phyloP scores from a whole-genome alignment of 1,140 invertebrate genomes.

The Drosophila ambigua region DNA sequence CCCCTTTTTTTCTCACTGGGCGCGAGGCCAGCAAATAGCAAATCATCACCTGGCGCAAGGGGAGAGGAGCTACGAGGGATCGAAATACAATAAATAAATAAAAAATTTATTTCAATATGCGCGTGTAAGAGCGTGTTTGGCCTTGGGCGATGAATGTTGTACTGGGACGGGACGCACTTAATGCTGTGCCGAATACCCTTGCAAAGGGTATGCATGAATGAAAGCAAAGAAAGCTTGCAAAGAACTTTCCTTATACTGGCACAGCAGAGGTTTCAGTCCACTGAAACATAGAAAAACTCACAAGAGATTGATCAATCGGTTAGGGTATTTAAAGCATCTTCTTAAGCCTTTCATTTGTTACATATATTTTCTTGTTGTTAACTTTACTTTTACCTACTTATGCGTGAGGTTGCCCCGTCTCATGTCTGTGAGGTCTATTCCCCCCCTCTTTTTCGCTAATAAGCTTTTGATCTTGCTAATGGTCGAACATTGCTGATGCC shows the following conservation, averaged over 20 bases:
- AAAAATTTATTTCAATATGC: constrained; percentile 52
- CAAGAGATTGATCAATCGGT: too few species aligned
- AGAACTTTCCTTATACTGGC: constrained; percentile 8
- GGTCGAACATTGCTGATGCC: constrained; percentile 44
- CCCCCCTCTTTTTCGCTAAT: constrained; percentile 37
- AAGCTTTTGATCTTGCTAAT: constrained; percentile 58
- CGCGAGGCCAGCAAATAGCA: constrained; percentile 53
- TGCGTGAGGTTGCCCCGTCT: constrained; percentile 33
- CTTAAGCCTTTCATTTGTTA: constrained; percentile 6
- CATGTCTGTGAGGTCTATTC: constrained; percentile 12
- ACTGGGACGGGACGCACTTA: constrained; percentile 59
- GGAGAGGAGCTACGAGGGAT: constrained; percentile 9
- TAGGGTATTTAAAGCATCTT: not conserved
- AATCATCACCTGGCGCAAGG: constrained; percentile 65
- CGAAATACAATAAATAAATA: constrained; percentile 27
- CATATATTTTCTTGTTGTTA: constrained; percentile 17
- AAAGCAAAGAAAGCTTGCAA: too few species aligned
- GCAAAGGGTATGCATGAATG: too few species aligned
- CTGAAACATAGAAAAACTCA: too few species aligned
- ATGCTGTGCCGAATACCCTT: not conserved
- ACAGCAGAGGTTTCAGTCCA: too few species aligned
- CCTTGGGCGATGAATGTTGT: constrained; percentile 51
- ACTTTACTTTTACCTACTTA: constrained; percentile 42
- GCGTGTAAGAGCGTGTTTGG: constrained; percentile 48
- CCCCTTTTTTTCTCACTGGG: constrained; percentile 10